Evolutionary conservation across 2,113 vertebrate species (phyloP), one percentile per base, ranked within the genome.

Genomic region (Arothron firmamentum): DNA sequence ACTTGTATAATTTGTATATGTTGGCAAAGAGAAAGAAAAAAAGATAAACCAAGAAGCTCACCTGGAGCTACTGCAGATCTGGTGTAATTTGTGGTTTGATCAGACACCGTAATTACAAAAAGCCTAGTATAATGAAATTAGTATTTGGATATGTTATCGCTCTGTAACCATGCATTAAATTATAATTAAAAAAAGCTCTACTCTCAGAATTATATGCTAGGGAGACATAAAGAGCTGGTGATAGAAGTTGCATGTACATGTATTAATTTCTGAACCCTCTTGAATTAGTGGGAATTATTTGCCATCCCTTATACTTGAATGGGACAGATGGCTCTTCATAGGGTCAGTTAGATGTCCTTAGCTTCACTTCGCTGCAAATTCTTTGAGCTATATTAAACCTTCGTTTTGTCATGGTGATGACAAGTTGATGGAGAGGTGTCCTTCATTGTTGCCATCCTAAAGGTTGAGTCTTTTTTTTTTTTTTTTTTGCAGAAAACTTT

Each of bases 111-210:
- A 78, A 84, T 87, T 81, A 84, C 59, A 47, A 13, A 11, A 45
- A 12, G 62, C 62, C 65, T 55, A 74, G 50, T 49, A 21, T 70
- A 54, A 81, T 83, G 4, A 82, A 86, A 87, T 84, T 70, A 84
- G 79, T 89, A 84, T 91, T 89, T 90, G 73, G 71, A 51, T 74
- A n/a, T 90, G 86, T 90, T 90, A 82, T 86, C 82, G 15, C 78
- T 52, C 52, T 52, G 88, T 90, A 87, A 84, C 90, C 80, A 88
- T 75, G 84, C 70, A 79, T 81, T 63, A 79, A 56, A 56, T 53
- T 54, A 45, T 25, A 46, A 48, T 48, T 42, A 49, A 62, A 12
- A 69, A 62, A 46, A 57, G 47, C 41, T 42, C 43, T 31, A 23
- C 34, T 75, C 17, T 75, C 41, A 62, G 85, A 86, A 91, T 88